These are phyloP conservation scores for Nomada ruficornis DNA, from an alignment of 2,888 invertebrate species.

Conservation along the genomic window DNA sequence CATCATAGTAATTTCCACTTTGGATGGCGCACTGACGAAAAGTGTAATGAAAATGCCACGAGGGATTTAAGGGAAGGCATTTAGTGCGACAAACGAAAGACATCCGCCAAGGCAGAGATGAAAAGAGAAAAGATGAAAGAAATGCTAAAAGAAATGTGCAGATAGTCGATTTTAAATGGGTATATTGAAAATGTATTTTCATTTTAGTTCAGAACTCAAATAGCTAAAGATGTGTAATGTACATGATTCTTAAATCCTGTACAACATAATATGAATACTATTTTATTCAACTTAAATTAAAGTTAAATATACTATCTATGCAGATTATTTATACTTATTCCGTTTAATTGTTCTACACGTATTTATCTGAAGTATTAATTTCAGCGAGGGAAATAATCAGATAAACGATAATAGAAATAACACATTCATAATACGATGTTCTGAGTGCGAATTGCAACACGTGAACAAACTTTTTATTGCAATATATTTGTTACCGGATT, in stretches of 20 bases:
- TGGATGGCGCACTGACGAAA: constrained; percentile 14
- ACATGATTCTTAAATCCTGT: neutral
- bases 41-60: constrained; percentile 22
- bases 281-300: neutral
- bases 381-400: neutral
- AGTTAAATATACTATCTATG: neutral
- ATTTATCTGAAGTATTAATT: neutral
- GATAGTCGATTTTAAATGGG: neutral
- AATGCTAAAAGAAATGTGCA: neutral
- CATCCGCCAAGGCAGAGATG: neutral
- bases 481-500: neutral
- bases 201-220: no score
- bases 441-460: neutral
- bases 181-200: neutral
- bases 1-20: constrained; percentile 1
- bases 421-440: neutral
- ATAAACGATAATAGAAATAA: neutral
- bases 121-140: neutral
- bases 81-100: constrained; percentile 38
- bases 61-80: constrained; percentile 15
- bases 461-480: neutral
- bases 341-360: no score
- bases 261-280: neutral
- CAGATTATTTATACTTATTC: neutral
- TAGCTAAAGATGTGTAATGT: neutral